Evolutionary conservation across 2,113 vertebrate species (phyloP).

Genomic region (Carassius auratus): DNA sequence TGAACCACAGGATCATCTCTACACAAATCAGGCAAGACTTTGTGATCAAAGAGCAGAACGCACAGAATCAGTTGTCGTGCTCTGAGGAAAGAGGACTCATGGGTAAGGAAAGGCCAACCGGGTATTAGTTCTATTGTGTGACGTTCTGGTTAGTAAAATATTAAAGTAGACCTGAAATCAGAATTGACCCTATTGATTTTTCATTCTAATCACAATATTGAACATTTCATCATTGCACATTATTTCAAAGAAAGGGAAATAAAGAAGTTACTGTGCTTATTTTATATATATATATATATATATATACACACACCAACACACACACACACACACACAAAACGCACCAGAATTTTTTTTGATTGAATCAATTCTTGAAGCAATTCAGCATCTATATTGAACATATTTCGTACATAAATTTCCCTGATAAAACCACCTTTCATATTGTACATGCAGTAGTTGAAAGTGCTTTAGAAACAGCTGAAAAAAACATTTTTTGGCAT

Average conservation of each 20-base stretch:
- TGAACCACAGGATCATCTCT: conserved; percentile 75
- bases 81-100: conserved; percentile 48
- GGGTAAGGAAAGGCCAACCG: conserved; percentile 50
- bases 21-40: conserved; percentile 74
- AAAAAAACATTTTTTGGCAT: conserved; percentile 40
- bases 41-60: conserved; percentile 77
- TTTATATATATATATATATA: too few species aligned
- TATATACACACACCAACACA: too few species aligned
- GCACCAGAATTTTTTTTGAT: too few species aligned
- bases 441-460: background rate
- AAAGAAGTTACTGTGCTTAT: background rate
- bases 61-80: conserved; percentile 62
- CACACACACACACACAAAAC: too few species aligned
- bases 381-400: background rate
- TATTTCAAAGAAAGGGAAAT: background rate
- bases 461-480: conserved; percentile 5
- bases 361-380: too few species aligned
- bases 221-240: background rate
- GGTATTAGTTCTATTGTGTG: background rate
- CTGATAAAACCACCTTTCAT: background rate
- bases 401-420: background rate
- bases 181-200: background rate
- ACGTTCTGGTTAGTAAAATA: background rate
- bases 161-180: conserved; percentile 4
- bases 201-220: background rate